phyloP scores from a whole-genome alignment of 2,888 invertebrate genomes.

The Imbricaverruca yamaguchii region DNA sequence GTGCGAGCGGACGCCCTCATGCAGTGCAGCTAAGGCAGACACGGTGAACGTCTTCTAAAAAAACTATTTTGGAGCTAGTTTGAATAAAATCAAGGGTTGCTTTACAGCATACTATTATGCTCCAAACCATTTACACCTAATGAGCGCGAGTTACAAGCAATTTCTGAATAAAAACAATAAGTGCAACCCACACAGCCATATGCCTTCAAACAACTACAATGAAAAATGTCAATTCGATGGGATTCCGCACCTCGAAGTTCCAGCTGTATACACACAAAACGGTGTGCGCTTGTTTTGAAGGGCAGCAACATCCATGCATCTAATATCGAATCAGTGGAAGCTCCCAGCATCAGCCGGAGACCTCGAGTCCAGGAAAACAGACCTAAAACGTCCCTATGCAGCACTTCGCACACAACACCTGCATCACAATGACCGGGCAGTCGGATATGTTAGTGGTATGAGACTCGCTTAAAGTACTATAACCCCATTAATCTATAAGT shows the following conservation, averaged over 20 bases:
- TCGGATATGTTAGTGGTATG: not conserved
- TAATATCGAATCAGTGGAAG: not conserved
- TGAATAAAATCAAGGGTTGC: not conserved
- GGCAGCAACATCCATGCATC: not conserved
- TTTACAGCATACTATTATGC: not conserved
- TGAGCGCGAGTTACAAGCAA: not conserved
- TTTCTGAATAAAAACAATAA: not conserved
- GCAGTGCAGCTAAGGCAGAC: not conserved
- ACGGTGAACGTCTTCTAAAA: not conserved
- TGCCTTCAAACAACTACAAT: not conserved
- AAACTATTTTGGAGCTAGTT: not conserved
- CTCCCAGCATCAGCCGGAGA: not conserved
- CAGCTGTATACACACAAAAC: not conserved
- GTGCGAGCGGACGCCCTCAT: too few species aligned
- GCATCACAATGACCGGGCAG: not conserved
- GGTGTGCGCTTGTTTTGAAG: not conserved
- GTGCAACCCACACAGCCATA: not conserved
- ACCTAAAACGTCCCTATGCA: not conserved
- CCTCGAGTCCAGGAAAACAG: not conserved
- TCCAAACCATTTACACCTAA: not conserved
- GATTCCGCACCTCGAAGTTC: not conserved
- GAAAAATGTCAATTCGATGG: not conserved
- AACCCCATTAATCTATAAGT: slow-evolving; percentile 13
- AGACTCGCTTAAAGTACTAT: slow-evolving; percentile 7
- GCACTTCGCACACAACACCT: not conserved